Evolutionary conservation across 2,888 invertebrate genomes (phyloP).

Genomic region (Stenotaenia linearis): DNA sequence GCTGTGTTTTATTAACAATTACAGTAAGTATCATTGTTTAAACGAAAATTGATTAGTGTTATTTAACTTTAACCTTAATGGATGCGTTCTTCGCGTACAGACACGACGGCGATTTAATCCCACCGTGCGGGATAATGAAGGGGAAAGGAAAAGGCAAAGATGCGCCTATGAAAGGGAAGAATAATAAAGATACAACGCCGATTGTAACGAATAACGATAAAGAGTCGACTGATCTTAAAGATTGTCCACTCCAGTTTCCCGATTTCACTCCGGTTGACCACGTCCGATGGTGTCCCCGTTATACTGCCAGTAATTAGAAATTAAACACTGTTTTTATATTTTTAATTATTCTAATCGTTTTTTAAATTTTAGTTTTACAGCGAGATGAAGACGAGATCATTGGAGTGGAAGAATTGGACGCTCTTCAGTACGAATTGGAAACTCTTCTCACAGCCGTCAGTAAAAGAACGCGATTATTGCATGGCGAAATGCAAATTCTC

Average conservation of each 20-base stretch:
- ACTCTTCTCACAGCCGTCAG: conserved; percentile 75
- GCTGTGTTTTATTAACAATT: too few relatives aligned
- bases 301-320: conserved; percentile 44
- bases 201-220: conserved; percentile 39
- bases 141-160: conserved; percentile 39
- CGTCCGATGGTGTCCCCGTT: conserved; percentile 55
- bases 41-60: too few relatives aligned
- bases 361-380: conserved; percentile 40
- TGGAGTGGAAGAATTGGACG: conserved; percentile 81
- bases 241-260: conserved; percentile 48
- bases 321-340: not conserved
- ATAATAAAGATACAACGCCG: conserved; percentile 39
- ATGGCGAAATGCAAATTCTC: conserved; percentile 43
- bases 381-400: conserved; percentile 65
- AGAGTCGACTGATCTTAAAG: conserved; percentile 41
- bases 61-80: too few relatives aligned
- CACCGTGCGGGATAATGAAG: conserved; percentile 36
- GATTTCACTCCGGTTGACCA: conserved; percentile 48
- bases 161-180: conserved; percentile 35
- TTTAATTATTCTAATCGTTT: not conserved
- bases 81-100: too few relatives aligned
- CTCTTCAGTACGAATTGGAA: conserved; percentile 79
- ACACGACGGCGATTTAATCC: too few relatives aligned
- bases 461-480: conserved; percentile 69
- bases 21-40: too few relatives aligned